Percentiles rank a stretch among this genome's conserved stretches.
phyloP scores from a whole-genome alignment of 1,140 invertebrate species.

The Arctopsyche grandis region DNA sequence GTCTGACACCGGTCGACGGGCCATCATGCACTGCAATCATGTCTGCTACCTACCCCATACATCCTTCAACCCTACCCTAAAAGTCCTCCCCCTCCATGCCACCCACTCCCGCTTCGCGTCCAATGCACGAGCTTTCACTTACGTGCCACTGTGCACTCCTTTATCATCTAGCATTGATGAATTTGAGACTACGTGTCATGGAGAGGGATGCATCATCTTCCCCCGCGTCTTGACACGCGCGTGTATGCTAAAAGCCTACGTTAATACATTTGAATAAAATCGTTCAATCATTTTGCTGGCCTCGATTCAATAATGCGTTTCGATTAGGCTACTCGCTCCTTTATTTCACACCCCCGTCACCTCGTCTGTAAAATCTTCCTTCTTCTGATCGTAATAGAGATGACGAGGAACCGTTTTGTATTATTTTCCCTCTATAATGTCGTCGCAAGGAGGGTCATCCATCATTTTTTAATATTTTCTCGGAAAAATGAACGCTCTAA shows the following conservation, averaged over 20 bases:
- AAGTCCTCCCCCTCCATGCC: not conserved
- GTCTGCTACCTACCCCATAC: slow-evolving; percentile 27
- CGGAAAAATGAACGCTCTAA: slow-evolving; percentile 39
- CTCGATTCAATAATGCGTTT: no score
- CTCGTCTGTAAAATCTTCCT: no score
- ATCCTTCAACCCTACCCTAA: not conserved
- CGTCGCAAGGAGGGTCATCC: slow-evolving; percentile 43
- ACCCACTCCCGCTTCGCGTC: not conserved
- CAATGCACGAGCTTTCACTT: not conserved
- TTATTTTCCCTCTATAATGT: slow-evolving; percentile 33
- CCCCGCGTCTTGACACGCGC: no score
- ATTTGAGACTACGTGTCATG: no score
- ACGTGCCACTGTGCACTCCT: not conserved
- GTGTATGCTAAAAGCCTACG: no score
- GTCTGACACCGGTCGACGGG: slow-evolving; percentile 37
- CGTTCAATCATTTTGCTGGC: no score
- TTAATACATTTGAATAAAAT: no score
- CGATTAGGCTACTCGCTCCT: no score
- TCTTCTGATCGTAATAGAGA: not conserved
- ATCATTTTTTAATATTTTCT: slow-evolving; percentile 53
- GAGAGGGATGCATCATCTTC: no score
- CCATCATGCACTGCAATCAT: slow-evolving; percentile 47
- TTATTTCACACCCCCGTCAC: no score
- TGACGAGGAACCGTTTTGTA: slow-evolving; percentile 19
- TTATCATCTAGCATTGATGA: no score